These are phyloP conservation scores for Rotaria socialis DNA, from an alignment of 2,888 invertebrate genomes.

Conservation along the genomic window DNA sequence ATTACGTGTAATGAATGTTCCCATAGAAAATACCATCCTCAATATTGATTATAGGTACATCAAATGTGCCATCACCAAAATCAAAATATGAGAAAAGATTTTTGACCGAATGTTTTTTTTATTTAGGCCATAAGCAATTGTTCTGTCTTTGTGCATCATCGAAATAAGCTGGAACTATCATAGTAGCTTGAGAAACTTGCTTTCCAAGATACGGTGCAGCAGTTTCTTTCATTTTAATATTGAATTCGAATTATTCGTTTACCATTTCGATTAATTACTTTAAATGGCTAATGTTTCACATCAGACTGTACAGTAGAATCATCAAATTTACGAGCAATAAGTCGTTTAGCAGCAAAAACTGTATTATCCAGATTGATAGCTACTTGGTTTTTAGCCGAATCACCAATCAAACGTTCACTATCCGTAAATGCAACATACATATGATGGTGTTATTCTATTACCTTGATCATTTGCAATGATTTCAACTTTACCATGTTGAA, in stretches of 20 bases:
- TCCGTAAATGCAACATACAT: conserved; percentile 72
- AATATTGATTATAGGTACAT: conserved; percentile 87
- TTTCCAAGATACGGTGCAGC: conserved; percentile 48
- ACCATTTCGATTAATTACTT: conserved; percentile 49
- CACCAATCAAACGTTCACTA: conserved; percentile 61
- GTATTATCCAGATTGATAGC: conserved; percentile 67
- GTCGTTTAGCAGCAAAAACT: conserved; percentile 60
- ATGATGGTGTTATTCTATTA: conserved; percentile 71
- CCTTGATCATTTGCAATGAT: conserved; percentile 65
- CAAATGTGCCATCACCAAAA: conserved; percentile 82
- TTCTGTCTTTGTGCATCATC: conserved; percentile 59
- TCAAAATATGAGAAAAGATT: conserved; percentile 66
- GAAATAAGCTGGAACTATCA: conserved; percentile 60
- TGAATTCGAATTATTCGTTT: conserved; percentile 57
- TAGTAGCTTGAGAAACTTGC: conserved; percentile 57
- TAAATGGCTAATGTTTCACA: conserved; percentile 55
- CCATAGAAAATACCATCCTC: conserved; percentile 93
- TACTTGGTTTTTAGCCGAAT: conserved; percentile 63
- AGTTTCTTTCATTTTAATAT: conserved; percentile 47
- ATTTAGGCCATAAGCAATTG: conserved; percentile 64
- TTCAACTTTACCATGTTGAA: conserved; percentile 63
- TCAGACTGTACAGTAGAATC: conserved; percentile 53
- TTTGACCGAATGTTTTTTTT: conserved; percentile 62
- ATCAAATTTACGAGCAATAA: conserved; percentile 54
- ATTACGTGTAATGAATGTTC: conserved; percentile 89